Evolutionary conservation across 2,888 invertebrate genomes (phyloP), one percentile per base, ranked within the genome.

Genomic region (Pheosia tremula): DNA sequence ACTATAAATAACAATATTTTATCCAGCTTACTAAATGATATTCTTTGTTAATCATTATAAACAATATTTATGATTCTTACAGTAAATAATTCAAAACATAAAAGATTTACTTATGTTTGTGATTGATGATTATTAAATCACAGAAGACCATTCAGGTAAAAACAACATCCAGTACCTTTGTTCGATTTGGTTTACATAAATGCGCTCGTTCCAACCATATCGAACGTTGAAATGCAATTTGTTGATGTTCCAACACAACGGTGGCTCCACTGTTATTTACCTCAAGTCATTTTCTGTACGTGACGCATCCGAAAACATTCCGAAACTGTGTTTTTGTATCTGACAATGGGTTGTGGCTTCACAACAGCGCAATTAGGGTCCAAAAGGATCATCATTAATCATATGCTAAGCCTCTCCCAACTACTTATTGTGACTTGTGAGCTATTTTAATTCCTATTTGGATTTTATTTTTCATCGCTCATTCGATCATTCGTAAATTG

Each of bases 221-320:
- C 67, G 64, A 57, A 62, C 63, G 60, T 62, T 71, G 64, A 59
- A 68, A 70, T 68, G 72, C 71, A 79, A 79, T 80, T 79, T 75
- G 70, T 73, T 66, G 72, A 72, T 81, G 83, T 81, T 78, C 77
- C 80, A 79, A 82, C 63, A 82, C 63, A 79, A 82, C 63, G 63
- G 63, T 64, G 60, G 47, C 67, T 68, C 63, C 68, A 66, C 74
- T 74, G 68, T 75, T 76, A 76, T 75, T 73, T 79, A 73, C 77
- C 77, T 72, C 71, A 65, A 68, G 74, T 70, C 79, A 81, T 81
- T 81, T 78, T 58, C 64, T 68, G 74, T 74, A 79, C 75, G 80
- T 80, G 82, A 76, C 81, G 76, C 77, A 82, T 81, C 80, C 80
- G 71, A 81, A 80, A 80, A 74, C 70, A 70, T 80, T 81, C 78